These are phyloP conservation scores for Rhogogaster chlorosoma DNA, from an alignment of 2,888 invertebrate species.

Conservation along the genomic window DNA sequence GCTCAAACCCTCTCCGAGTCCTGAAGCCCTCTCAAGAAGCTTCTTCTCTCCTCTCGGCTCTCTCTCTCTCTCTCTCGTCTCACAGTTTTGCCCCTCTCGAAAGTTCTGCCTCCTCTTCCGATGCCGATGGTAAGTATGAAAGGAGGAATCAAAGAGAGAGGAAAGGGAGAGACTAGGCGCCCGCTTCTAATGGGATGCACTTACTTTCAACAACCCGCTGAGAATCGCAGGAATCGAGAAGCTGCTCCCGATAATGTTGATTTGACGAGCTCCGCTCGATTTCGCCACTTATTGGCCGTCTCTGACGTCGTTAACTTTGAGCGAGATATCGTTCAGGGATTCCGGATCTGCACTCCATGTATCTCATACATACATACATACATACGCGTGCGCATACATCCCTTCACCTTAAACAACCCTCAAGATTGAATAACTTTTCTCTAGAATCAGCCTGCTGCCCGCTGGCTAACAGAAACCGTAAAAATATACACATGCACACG, in stretches of 20 bases:
- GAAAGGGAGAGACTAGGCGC: not conserved
- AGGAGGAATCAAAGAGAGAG: not conserved
- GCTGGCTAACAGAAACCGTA: not conserved
- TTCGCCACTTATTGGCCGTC: slow-evolving; percentile 35
- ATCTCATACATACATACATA: not conserved
- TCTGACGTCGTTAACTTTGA: slow-evolving; percentile 45
- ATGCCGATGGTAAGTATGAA: not conserved
- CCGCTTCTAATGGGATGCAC: slow-evolving; percentile 22
- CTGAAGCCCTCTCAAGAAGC: slow-evolving; percentile 23
- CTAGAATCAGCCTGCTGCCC: not conserved
- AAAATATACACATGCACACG: not conserved
- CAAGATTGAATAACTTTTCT: slow-evolving; percentile 37
- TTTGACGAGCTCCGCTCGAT: slow-evolving; percentile 44
- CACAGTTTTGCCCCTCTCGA: not conserved
- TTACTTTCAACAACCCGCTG: not conserved
- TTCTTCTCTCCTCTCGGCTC: not conserved
- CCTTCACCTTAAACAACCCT: slow-evolving; percentile 5
- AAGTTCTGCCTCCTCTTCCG: not conserved
- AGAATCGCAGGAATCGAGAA: slow-evolving; percentile 19
- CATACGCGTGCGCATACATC: not conserved
- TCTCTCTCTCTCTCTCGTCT: not conserved
- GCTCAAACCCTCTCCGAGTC: slow-evolving; percentile 22
- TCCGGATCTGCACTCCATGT: not conserved
- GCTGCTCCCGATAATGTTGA: slow-evolving; percentile 39
- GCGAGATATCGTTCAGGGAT: slow-evolving; percentile 17